phyloP scores from a whole-genome alignment of 2,113 vertebrate species.

The Dipodomys ordii region DNA sequence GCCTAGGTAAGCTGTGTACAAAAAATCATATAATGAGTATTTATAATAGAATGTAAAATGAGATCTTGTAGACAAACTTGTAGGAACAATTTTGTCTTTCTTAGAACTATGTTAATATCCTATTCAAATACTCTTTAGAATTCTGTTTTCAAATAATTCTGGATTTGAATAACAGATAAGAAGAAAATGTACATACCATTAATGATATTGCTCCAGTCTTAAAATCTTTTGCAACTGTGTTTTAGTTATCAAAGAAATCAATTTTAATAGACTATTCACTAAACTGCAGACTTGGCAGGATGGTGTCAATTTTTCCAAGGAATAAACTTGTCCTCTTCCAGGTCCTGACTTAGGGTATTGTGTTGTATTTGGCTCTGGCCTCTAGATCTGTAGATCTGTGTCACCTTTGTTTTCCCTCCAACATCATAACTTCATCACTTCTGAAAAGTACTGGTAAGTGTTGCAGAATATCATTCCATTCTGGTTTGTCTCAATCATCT shows the following conservation, averaged over 20 bases:
- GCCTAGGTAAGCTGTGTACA: too few relatives aligned
- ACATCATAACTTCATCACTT: background rate
- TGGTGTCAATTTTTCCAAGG: background rate
- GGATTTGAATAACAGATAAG: background rate
- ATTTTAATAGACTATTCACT: background rate
- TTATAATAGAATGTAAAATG: background rate
- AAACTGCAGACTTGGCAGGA: background rate
- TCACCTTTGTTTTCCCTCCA: background rate
- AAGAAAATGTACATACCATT: background rate
- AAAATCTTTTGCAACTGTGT: background rate
- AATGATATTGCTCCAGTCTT: background rate
- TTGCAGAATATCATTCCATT: background rate
- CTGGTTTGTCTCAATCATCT: background rate
- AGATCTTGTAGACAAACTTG: slow-evolving; percentile 1
- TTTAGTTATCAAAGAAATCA: background rate
- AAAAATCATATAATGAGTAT: too few relatives aligned
- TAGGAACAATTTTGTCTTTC: background rate
- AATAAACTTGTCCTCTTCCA: background rate
- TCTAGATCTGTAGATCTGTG: background rate
- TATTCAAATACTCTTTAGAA: background rate
- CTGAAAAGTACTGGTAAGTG: background rate
- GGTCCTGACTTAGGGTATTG: background rate
- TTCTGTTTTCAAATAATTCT: background rate
- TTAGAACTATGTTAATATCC: background rate
- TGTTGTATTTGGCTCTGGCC: background rate